These are phyloP conservation scores for Clangula hyemalis DNA, from an alignment of 2,797 vertebrate genomes.

Conservation along the genomic window DNA sequence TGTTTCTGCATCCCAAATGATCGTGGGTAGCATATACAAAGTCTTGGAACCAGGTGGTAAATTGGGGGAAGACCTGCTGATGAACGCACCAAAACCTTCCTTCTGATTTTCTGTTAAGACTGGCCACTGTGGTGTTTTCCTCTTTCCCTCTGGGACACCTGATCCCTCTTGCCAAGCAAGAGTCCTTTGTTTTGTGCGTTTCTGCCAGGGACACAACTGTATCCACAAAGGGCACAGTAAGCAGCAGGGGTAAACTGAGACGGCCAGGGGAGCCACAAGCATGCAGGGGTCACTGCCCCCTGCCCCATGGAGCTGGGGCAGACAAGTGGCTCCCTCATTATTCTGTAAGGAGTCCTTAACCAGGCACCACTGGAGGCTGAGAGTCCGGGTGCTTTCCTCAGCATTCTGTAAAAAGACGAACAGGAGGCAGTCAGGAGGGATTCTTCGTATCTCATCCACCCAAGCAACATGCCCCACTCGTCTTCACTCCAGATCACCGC, in stretches of 20 bases:
- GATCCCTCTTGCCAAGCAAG: not conserved
- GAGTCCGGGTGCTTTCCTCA: not conserved
- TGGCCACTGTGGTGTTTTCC: not conserved
- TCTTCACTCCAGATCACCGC: not conserved
- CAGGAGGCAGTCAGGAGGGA: not conserved
- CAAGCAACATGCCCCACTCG: rapidly evolving
- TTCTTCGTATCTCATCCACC: not conserved
- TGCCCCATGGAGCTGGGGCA: not conserved
- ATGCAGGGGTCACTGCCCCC: not conserved
- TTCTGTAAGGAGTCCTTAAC: not conserved
- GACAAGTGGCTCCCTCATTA: rapidly evolving
- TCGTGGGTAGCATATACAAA: rapidly evolving
- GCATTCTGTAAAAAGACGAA: not conserved
- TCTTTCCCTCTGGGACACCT: not conserved
- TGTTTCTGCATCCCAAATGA: not conserved
- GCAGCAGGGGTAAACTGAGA: not conserved
- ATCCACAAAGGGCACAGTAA: not conserved
- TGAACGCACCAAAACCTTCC: not conserved
- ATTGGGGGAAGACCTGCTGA: not conserved
- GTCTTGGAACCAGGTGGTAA: not conserved
- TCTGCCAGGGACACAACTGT: not conserved
- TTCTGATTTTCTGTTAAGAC: not conserved
- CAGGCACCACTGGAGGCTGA: not conserved
- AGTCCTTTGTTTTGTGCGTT: not conserved
- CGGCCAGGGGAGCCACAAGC: rapidly evolving